Base-by-base conservation (phyloP, 2,888 invertebrate species). In the Cataglyphis livida region DNA sequence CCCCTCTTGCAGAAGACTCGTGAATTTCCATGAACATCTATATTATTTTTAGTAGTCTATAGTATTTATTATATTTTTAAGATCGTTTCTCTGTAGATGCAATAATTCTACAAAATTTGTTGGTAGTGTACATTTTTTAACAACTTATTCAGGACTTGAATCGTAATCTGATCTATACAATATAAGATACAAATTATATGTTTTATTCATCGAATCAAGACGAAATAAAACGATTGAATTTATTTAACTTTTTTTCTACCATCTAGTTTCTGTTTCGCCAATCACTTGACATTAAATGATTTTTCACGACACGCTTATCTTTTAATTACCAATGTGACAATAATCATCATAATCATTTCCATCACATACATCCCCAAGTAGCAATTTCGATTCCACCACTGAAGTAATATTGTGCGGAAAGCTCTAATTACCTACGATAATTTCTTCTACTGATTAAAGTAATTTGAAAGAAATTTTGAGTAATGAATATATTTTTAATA, bases 341-440 rank as follows among this genome's bases (percentile, higher is more conserved):
- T 87, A 87, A 87, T 85, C 85, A 78, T 78, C 76, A 62, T 48
- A 44, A 15, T 70, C 81, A 84, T 62, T 81, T 73, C 73, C 87
- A 25, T 25, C 25, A 25, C 25, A 1, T 71, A 76, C 59, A 68
- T 83, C 54, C 79, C 82, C 83, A 65, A 82, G 82, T 83, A 62
- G 41, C 84, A 85, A 76, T 70, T 82, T 78, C 85, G 85, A 84
- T 88, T 83, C 75, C 25, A 25, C 1, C 21, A 15, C 7, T 5
- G 21, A 38, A 4, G 1, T 38, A 41, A 12, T 25, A 12, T 18
- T 28, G 32, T n/a, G 9, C 4, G 62, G 2, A 10, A 38, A 38
- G 15, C n/a, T n/a, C n/a, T 51, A n/a, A 41, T 25, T 15, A 41
- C 15, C 41, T 41, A 15, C 7, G 7, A 65, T 65, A 41, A 65